Evolutionary conservation across 1,140 invertebrate species (phyloP).

Genomic region (Drosophila mayri): DNA sequence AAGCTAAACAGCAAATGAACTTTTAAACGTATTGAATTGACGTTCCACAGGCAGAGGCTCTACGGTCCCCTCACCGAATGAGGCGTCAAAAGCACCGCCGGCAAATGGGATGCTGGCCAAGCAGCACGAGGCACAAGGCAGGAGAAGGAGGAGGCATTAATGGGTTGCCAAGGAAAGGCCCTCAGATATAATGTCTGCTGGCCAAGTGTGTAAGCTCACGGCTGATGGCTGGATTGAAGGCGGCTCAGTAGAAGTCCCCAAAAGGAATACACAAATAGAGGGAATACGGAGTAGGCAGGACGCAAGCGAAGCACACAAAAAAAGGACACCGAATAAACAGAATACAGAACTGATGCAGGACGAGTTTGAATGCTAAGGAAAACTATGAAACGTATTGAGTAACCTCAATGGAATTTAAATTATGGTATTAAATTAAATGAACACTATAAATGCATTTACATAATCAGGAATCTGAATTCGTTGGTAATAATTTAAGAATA

Average conservation of each 20-base stretch:
- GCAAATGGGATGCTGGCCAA: constrained; percentile 2
- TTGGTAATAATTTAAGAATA: not conserved
- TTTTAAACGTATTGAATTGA: constrained; percentile 82
- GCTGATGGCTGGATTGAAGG: constrained; percentile 11
- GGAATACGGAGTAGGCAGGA: not conserved
- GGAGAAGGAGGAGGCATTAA: constrained; percentile 15
- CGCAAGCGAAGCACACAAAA: not conserved
- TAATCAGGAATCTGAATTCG: not conserved
- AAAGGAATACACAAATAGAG: constrained; percentile 16
- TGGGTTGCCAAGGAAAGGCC: constrained; percentile 28
- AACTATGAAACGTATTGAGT: not conserved
- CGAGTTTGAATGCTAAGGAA: not conserved
- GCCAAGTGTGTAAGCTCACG: constrained; percentile 15
- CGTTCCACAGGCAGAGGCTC: constrained; percentile 30
- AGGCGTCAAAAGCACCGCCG: constrained; percentile 54
- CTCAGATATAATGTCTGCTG: constrained; percentile 28
- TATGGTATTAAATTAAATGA: not conserved
- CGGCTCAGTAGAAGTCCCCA: constrained; percentile 1
- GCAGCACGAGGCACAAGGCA: not conserved
- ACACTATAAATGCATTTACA: not conserved
- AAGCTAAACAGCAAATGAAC: constrained; percentile 82
- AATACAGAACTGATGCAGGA: not conserved
- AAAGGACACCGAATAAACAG: not conserved
- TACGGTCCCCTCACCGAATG: not conserved
- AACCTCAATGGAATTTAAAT: not conserved